Evolutionary conservation across 2,113 vertebrate species (phyloP).

Genomic region (Lonchura striata): DNA sequence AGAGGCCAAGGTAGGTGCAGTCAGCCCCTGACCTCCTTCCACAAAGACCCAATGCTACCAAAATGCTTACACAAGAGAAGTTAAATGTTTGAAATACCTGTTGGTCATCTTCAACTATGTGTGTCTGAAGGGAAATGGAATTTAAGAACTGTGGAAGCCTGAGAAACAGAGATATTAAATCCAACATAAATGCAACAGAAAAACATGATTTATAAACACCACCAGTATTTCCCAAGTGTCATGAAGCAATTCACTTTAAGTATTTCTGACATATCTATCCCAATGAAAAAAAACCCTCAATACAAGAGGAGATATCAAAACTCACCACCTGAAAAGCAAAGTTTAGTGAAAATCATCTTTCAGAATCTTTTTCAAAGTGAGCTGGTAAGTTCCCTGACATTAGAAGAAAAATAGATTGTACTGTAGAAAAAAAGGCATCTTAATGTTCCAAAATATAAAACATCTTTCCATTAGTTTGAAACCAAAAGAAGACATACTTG

Average conservation of each 20-base stretch:
- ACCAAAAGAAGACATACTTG: background rate
- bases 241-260: background rate
- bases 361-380: background rate
- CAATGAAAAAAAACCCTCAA: background rate
- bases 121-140: constrained; percentile 45
- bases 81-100: constrained; percentile 57
- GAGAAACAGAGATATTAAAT: background rate
- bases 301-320: background rate
- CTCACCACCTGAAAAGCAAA: background rate
- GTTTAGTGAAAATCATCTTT: background rate
- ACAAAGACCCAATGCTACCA: background rate
- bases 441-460: background rate
- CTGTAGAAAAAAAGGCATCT: background rate
- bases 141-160: constrained; percentile 72
- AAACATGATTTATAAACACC: rapidly evolving
- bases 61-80: background rate
- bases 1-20: background rate
- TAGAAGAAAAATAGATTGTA: background rate
- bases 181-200: background rate
- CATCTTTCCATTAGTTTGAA: background rate
- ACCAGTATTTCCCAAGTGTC: background rate
- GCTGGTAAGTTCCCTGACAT: background rate
- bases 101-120: background rate
- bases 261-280: background rate
- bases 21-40: background rate